Evolutionary conservation across 2,113 vertebrate genomes (phyloP).

Genomic region (Heterotilapia buettikoferi): DNA sequence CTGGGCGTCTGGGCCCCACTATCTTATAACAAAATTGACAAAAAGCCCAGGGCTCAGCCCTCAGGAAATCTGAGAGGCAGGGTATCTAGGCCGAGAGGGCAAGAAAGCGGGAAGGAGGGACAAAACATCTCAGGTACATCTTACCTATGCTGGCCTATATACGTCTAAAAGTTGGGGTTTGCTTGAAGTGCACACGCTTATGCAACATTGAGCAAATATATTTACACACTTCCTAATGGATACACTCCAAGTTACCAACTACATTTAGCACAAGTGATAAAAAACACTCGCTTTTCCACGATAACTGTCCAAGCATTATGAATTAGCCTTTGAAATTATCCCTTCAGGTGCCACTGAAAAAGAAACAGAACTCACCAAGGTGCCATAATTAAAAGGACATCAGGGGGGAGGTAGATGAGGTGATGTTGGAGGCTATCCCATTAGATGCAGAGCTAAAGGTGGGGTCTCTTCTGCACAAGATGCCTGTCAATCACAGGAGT

Average conservation of each 20-base stretch:
- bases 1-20: constrained; percentile 67
- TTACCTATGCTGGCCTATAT: constrained; percentile 19
- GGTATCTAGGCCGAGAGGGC: constrained; percentile 60
- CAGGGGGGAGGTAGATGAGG: not conserved
- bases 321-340: not conserved
- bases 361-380: not conserved
- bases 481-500: not conserved
- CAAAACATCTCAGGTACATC: constrained; percentile 44
- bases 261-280: not conserved
- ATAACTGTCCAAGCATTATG: not conserved
- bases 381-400: not conserved
- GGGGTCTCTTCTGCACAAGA: not conserved
- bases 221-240: not conserved
- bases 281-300: not conserved
- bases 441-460: not conserved
- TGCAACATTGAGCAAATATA: not conserved
- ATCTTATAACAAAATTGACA: constrained; percentile 71
- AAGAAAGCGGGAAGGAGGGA: constrained; percentile 31
- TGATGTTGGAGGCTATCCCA: not conserved
- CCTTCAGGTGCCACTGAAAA: not conserved
- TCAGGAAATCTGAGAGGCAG: constrained; percentile 68
- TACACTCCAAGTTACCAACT: not conserved
- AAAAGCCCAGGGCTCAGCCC: constrained; percentile 64
- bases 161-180: not conserved
- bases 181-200: not conserved